These are phyloP conservation scores for Syngnathus floridae DNA, from an alignment of 2,113 vertebrate species.

Conservation along the genomic window DNA sequence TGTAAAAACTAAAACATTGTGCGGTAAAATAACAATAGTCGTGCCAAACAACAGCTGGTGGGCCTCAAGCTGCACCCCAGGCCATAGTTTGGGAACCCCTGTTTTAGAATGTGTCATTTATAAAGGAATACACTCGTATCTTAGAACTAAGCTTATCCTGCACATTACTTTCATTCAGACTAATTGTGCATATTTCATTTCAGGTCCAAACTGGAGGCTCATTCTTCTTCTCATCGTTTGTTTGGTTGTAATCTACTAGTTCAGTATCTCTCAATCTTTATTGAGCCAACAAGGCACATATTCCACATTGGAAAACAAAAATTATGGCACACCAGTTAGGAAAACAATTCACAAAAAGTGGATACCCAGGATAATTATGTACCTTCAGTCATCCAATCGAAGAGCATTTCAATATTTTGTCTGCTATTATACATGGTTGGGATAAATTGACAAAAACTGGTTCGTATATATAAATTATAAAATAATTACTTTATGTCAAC, in stretches of 20 bases:
- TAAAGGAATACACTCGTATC: background rate
- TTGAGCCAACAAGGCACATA: background rate
- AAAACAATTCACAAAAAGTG: background rate
- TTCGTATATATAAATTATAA: no score
- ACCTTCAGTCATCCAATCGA: no score
- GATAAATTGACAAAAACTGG: no score
- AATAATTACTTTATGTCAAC: no score
- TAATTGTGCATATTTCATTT: conserved; percentile 20
- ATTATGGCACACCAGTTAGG: no score
- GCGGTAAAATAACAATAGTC: background rate
- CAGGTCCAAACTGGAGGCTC: conserved; percentile 45
- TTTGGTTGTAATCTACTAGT: conserved; percentile 18
- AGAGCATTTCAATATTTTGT: no score
- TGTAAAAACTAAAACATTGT: background rate
- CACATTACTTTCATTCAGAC: background rate
- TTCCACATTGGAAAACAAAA: no score
- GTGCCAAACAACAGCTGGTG: no score
- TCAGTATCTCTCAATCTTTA: no score
- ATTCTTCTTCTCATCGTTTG: conserved; percentile 31
- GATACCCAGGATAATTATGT: no score
- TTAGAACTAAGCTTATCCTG: background rate
- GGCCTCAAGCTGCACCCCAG: background rate
- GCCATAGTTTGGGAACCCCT: background rate
- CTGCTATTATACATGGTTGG: no score
- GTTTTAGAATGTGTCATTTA: background rate